Percentiles rank a stretch among this genome's conserved stretches.
Conservation (phyloP, 2,113 vertebrate genomes). For the Alectura lathami region DNA sequence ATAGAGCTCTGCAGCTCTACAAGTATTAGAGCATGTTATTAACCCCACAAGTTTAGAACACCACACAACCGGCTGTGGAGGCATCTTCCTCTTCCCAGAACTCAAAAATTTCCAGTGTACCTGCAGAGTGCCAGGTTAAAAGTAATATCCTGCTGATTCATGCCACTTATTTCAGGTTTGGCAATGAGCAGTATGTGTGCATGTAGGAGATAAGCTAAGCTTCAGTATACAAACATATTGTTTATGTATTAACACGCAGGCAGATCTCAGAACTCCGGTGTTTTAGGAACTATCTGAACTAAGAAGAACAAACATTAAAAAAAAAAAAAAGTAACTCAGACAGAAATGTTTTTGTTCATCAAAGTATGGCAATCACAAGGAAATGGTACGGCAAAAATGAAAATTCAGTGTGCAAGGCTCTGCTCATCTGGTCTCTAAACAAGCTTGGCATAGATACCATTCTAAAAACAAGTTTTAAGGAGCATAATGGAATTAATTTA, state of each 20-base stretch:
- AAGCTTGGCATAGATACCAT: background rate
- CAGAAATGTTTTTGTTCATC: background rate
- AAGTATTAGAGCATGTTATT: background rate
- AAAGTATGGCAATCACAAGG: background rate
- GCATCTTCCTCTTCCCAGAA: background rate
- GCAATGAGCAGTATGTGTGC: background rate
- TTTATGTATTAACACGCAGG: background rate
- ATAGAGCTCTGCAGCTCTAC: background rate
- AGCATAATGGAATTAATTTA: background rate
- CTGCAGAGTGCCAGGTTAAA: background rate
- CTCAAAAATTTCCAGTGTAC: background rate
- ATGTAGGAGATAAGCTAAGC: background rate
- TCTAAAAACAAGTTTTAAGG: background rate
- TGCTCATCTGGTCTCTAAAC: background rate
- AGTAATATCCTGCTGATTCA: background rate
- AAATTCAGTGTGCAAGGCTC: background rate
- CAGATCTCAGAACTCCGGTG: background rate
- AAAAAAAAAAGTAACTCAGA: background rate
- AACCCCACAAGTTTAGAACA: background rate
- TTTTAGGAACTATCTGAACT: background rate
- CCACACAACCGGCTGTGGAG: background rate
- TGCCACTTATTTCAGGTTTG: background rate
- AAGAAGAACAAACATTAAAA: background rate
- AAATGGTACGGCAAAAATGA: background rate
- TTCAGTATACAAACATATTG: background rate